phyloP scores from a whole-genome alignment of 2,888 invertebrate genomes.

The Galeruca laticollis region DNA sequence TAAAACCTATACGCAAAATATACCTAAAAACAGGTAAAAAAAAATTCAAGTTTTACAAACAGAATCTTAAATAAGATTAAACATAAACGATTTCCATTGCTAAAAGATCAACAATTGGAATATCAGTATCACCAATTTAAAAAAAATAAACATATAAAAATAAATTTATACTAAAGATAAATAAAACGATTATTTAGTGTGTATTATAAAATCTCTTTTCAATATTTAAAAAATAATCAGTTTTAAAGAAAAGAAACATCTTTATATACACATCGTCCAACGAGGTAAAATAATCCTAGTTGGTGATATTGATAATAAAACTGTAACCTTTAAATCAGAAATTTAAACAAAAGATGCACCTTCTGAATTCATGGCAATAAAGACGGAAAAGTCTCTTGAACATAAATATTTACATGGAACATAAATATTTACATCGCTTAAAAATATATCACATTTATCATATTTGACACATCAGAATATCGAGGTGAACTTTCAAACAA shows the following conservation, averaged over 20 bases:
- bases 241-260: not conserved
- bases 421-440: slow-evolving; percentile 50
- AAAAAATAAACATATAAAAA: not conserved
- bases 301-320: not conserved
- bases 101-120: not conserved
- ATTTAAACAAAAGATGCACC: slow-evolving; percentile 30
- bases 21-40: slow-evolving; percentile 50
- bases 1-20: slow-evolving; percentile 38
- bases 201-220: too few relatives aligned
- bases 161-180: not conserved
- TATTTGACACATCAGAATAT: slow-evolving; percentile 64
- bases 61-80: slow-evolving; percentile 47
- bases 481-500: slow-evolving; percentile 3
- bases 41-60: slow-evolving; percentile 48
- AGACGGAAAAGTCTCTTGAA: slow-evolving; percentile 23
- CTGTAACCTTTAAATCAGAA: slow-evolving; percentile 9
- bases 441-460: slow-evolving; percentile 62
- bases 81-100: slow-evolving; percentile 27
- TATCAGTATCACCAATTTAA: not conserved
- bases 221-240: not conserved
- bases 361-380: slow-evolving; percentile 40
- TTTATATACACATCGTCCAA: not conserved
- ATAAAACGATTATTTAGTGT: too few relatives aligned
- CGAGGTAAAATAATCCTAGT: not conserved
- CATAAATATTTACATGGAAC: slow-evolving; percentile 39